Evolutionary conservation across 2,113 vertebrate species (phyloP).

Genomic region (Ammodytes marinus): DNA sequence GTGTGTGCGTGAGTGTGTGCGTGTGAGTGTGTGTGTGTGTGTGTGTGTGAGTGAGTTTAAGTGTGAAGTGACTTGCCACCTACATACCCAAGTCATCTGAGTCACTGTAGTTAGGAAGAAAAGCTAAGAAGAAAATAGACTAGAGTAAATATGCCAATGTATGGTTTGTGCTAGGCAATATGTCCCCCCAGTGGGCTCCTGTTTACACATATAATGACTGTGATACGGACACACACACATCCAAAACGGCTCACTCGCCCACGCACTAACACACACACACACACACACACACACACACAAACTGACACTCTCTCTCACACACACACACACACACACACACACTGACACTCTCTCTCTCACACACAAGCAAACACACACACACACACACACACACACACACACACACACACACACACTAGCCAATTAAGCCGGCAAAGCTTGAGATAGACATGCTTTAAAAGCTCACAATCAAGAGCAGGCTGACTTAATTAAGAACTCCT

Average conservation of each 20-base stretch:
- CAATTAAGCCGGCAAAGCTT: slow-evolving; percentile 60
- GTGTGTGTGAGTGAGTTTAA: slow-evolving; percentile 9
- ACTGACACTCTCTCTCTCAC: too few species aligned
- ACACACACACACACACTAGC: slow-evolving; percentile 32
- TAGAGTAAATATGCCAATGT: slow-evolving; percentile 42
- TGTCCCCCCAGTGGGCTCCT: slow-evolving; percentile 64
- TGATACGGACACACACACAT: slow-evolving; percentile 44
- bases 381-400: slow-evolving; percentile 1
- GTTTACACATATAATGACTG: slow-evolving; percentile 71
- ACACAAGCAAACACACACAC: background rate
- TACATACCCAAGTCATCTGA: slow-evolving; percentile 58
- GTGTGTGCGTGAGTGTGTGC: too few species aligned
- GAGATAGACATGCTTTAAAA: slow-evolving; percentile 73
- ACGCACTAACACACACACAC: slow-evolving; percentile 26
- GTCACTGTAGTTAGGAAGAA: slow-evolving; percentile 53
- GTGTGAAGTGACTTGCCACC: slow-evolving; percentile 52
- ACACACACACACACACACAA: slow-evolving; percentile 1
- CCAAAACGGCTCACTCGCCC: slow-evolving; percentile 30
- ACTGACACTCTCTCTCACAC: too few species aligned
- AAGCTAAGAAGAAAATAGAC: slow-evolving; percentile 25
- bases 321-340: slow-evolving; percentile 30
- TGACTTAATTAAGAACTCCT: slow-evolving; percentile 76
- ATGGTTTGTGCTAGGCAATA: slow-evolving; percentile 44
- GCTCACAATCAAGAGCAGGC: slow-evolving; percentile 69
- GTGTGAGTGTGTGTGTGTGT: slow-evolving; percentile 25